Percentiles rank a stretch among this genome's conserved stretches.
Evolutionary conservation across 2,113 vertebrate species (phyloP).

Genomic region (Meles meles): DNA sequence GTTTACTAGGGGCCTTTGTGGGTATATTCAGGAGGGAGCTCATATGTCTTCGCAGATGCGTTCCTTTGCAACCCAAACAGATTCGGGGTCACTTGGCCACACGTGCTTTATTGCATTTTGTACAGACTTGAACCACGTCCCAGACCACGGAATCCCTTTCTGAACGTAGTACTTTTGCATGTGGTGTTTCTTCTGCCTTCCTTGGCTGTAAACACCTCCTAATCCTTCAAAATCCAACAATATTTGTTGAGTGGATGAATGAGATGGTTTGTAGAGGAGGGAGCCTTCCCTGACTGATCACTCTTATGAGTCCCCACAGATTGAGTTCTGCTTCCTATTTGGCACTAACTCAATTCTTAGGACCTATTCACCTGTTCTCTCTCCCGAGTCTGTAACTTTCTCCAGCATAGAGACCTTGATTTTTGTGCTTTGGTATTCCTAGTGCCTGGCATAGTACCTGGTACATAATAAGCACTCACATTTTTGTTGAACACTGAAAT

Average conservation of each 20-base stretch:
- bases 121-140: not conserved
- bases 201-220: not conserved
- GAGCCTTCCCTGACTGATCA: not conserved
- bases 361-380: not conserved
- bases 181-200: not conserved
- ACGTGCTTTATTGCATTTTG: not conserved
- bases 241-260: not conserved
- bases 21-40: not conserved
- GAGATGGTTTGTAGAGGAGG: not conserved
- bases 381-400: not conserved
- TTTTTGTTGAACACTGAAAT: not conserved
- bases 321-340: not conserved
- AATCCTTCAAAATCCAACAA: not conserved
- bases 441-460: not conserved
- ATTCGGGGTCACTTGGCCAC: not conserved
- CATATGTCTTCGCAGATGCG: not conserved
- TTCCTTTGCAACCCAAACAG: not conserved
- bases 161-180: not conserved
- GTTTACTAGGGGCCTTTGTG: not conserved
- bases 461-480: not conserved
- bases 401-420: not conserved
- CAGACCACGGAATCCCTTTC: not conserved
- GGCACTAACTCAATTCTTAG: not conserved
- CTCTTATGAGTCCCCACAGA: not conserved
- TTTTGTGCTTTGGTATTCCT: not conserved